Conservation (phyloP, 2,888 invertebrate species). For the Cantharis nigra region DNA sequence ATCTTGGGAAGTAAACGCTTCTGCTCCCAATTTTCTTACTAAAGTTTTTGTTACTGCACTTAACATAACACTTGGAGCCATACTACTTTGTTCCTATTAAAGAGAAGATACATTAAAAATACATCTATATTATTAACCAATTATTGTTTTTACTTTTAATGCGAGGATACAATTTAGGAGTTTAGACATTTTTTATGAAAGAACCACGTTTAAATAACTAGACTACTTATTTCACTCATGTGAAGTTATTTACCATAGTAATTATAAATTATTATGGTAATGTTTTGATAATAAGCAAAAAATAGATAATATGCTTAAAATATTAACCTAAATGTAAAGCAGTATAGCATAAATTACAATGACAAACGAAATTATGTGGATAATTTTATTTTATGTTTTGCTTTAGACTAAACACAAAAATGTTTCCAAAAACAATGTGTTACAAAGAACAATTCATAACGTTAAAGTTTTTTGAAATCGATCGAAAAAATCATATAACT, state of each 20-base stretch:
- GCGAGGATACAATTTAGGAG: not conserved
- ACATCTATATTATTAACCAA: not conserved
- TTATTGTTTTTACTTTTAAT: not conserved
- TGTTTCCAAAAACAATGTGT: not conserved
- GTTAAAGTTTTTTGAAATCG: not conserved
- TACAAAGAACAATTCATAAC: not conserved
- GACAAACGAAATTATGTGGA: not conserved
- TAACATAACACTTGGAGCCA: conserved; percentile 58
- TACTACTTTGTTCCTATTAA: conserved; percentile 49
- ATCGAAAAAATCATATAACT: not conserved
- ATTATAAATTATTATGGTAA: not conserved
- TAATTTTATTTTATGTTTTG: not conserved
- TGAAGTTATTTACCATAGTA: not conserved
- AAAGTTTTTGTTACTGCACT: conserved; percentile 75
- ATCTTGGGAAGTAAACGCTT: conserved; percentile 65
- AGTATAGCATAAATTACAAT: not conserved
- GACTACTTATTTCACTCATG: not conserved
- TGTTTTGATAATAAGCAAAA: not conserved
- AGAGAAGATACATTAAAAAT: not conserved
- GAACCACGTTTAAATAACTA: not conserved
- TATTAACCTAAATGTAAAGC: too few relatives aligned
- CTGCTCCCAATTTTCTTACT: conserved; percentile 77
- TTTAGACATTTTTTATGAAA: not conserved
- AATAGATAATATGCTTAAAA: not conserved
- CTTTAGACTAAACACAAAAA: not conserved